Conservation (phyloP, 2,888 invertebrate species). For the Pantelozetes paolii region DNA sequence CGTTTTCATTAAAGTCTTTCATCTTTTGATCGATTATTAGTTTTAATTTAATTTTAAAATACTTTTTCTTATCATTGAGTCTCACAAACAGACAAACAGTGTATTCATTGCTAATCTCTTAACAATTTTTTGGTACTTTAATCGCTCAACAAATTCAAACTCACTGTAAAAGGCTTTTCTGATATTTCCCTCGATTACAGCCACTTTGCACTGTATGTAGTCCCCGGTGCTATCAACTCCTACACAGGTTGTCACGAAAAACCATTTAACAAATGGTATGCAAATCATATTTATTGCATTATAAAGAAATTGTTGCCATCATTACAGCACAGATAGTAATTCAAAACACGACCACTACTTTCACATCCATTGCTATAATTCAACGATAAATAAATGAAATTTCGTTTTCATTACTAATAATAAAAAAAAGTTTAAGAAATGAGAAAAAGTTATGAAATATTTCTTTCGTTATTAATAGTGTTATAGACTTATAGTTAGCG, state of each 20-base stretch:
- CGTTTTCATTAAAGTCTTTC: conserved; percentile 2
- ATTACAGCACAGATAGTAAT: neutral
- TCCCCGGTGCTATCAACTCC: conserved; percentile 12
- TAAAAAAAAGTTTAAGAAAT: no score
- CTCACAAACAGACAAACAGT: no score
- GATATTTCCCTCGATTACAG: neutral
- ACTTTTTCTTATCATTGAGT: neutral
- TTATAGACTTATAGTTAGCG: no score
- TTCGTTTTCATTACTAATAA: neutral
- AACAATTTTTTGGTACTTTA: no score
- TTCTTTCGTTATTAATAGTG: neutral
- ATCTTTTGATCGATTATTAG: neutral
- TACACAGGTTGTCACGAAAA: conserved; percentile 27
- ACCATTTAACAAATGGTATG: conserved; percentile 17
- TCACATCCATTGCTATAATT: neutral
- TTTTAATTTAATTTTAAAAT: neutral
- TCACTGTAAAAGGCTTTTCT: neutral
- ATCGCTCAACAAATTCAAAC: neutral
- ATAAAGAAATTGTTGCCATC: conserved; percentile 1
- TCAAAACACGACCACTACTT: neutral
- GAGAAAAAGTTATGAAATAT: no score
- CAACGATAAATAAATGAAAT: neutral
- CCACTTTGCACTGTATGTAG: neutral
- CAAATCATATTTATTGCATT: conserved; percentile 21
- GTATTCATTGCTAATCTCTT: no score